These are phyloP conservation scores for Idaea dimidiata DNA, from an alignment of 2,888 invertebrate genomes.

Conservation along the genomic window DNA sequence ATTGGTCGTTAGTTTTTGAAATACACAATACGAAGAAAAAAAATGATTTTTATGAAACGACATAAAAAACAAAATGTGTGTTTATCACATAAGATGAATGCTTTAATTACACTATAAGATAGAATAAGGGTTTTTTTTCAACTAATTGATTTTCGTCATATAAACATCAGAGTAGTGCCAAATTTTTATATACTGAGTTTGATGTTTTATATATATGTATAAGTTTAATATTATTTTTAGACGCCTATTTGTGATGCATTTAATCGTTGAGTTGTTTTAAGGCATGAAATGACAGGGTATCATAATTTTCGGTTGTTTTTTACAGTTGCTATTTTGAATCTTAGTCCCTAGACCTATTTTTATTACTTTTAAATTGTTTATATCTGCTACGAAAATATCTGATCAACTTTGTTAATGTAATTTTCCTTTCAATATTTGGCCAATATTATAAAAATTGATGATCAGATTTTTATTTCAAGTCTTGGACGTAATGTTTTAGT, in stretches of 20 bases:
- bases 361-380: constrained; percentile 9
- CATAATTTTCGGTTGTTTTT: constrained; percentile 42
- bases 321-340: constrained; percentile 7
- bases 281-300: constrained; percentile 77
- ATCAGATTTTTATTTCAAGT: neutral
- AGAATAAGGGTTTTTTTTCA: constrained; percentile 32
- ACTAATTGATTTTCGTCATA: constrained; percentile 32
- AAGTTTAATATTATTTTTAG: too few species aligned
- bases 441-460: neutral
- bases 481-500: neutral
- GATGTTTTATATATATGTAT: constrained; percentile 19
- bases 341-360: constrained; percentile 13
- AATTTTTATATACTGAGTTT: constrained; percentile 22
- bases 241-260: constrained; percentile 54
- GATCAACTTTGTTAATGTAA: neutral
- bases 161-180: constrained; percentile 65
- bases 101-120: constrained; percentile 77
- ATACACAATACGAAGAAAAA: neutral
- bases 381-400: constrained; percentile 11
- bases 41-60: constrained; percentile 27
- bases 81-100: constrained; percentile 61
- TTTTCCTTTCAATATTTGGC: neutral
- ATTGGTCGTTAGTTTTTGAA: too few species aligned
- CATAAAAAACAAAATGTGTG: constrained; percentile 36
- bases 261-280: constrained; percentile 46